phyloP scores from a whole-genome alignment of 2,797 vertebrate genomes.

The Hephaestus fuliginosus region DNA sequence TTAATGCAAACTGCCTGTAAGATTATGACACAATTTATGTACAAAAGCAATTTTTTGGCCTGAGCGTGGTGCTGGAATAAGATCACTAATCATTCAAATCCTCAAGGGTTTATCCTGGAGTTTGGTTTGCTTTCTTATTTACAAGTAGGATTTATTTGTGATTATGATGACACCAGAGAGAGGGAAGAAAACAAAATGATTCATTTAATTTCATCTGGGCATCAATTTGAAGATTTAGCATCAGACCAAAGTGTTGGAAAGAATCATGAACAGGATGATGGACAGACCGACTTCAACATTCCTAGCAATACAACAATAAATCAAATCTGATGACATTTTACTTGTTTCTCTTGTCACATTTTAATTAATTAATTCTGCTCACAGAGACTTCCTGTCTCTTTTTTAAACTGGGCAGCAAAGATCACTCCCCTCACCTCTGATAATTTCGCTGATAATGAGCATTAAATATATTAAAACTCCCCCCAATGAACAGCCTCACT shows the following conservation, averaged over 20 bases:
- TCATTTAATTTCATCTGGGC: background rate
- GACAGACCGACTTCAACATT: background rate
- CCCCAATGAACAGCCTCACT: background rate
- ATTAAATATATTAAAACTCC: background rate
- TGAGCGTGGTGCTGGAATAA: background rate
- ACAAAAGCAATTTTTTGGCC: background rate
- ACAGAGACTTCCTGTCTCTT: background rate
- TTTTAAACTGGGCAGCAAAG: background rate
- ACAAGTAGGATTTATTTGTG: background rate
- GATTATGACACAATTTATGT: too few relatives aligned
- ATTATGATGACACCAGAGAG: background rate
- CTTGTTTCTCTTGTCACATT: background rate
- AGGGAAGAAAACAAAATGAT: background rate
- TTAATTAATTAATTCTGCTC: background rate
- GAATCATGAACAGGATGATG: background rate
- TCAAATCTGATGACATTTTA: background rate
- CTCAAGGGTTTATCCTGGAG: slow-evolving; percentile 7
- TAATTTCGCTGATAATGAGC: background rate
- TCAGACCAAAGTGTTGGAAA: background rate
- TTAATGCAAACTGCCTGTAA: background rate
- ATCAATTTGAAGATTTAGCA: background rate
- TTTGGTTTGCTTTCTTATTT: background rate
- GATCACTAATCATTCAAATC: background rate
- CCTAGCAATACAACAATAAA: background rate
- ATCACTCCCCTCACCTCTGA: background rate